Conservation (phyloP, 2,797 vertebrate species). For the Xiphophorus birchmanni region DNA sequence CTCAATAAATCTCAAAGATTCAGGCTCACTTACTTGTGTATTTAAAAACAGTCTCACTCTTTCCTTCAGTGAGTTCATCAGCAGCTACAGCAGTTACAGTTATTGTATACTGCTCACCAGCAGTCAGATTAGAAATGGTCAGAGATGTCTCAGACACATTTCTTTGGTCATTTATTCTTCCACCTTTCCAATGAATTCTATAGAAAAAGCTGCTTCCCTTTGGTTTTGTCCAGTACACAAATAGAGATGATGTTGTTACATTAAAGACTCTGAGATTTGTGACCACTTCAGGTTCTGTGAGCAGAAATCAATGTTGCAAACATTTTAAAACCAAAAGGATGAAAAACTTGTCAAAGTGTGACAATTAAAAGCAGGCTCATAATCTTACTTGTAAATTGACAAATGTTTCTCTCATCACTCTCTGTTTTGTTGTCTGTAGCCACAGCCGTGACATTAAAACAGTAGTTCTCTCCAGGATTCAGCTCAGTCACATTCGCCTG, state of each 20-base stretch:
- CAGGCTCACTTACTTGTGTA: too few relatives aligned
- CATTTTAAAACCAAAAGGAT: neutral
- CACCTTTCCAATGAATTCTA: conserved; percentile 10
- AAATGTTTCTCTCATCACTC: neutral
- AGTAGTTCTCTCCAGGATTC: conserved; percentile 28
- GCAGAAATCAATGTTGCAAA: too few relatives aligned
- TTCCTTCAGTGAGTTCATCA: conserved; percentile 6
- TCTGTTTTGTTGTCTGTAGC: neutral
- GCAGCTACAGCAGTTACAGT: conserved; percentile 16
- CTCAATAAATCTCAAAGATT: rapidly evolving
- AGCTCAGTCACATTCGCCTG: conserved; percentile 10
- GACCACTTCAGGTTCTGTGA: conserved; percentile 50
- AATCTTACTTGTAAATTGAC: neutral
- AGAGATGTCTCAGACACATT: neutral
- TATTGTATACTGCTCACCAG: conserved; percentile 9
- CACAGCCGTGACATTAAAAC: neutral
- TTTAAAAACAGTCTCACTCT: rapidly evolving
- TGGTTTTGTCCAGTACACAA: conserved; percentile 48
- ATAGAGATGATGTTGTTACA: conserved; percentile 43
- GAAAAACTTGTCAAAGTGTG: neutral
- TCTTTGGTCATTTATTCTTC: neutral
- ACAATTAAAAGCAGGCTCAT: too few relatives aligned
- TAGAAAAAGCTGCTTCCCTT: neutral
- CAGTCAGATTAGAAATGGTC: neutral
- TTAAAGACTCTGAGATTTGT: neutral